Base-by-base conservation (phyloP, 2,797 vertebrate genomes). In the Pseudomugil tenellus region DNA sequence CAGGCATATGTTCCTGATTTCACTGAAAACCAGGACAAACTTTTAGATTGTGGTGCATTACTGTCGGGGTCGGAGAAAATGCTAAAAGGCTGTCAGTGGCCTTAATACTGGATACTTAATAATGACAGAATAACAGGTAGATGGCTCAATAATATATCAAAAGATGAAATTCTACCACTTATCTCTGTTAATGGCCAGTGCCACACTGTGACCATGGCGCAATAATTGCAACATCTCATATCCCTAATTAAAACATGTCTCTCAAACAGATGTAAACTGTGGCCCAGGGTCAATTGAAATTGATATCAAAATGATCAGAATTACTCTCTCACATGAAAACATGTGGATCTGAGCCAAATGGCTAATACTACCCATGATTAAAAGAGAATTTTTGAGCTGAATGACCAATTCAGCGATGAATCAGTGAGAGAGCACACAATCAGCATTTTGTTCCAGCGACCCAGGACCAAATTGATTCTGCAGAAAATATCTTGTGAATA, bases 401-500 rank as follows among this genome's bases (percentile, higher is more conserved):
- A 86, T 78, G 87, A 83, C 84, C 86, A 81, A 87, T 80, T 90
- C 85, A 63, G 83, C 61, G 71, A 90, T 92, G 81, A 92, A 92
- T 93, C 90, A 87, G 79, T 19, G 37, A 52, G 79, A 35, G 58
- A 78, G 70, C 79, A 81, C 85, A 77, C 83, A 87, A 90, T 91
- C 87, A 86, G 86, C 84, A 72, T 87, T 93, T 91, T 75, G 53
- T 82, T 72, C 55, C 79, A 43, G 70, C 28, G 70, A 89, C 88
- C 77, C 64, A 37, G 60, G 72, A 79, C 76, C 77, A 92, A 93
- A 93, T 91, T 89, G 91, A 94, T 94, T 92, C 88, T 75, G 63
- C 65, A 46, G 88, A 91, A 93, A 93, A 93, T 93, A 93, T 92
- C 84, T 91, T 87, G 88, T 93, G 92, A 94, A 94, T 94, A 94